Percentiles rank a stretch among this genome's conserved stretches.
phyloP scores from a whole-genome alignment of 1,140 invertebrate species.

The Diplogasteroides magnus region DNA sequence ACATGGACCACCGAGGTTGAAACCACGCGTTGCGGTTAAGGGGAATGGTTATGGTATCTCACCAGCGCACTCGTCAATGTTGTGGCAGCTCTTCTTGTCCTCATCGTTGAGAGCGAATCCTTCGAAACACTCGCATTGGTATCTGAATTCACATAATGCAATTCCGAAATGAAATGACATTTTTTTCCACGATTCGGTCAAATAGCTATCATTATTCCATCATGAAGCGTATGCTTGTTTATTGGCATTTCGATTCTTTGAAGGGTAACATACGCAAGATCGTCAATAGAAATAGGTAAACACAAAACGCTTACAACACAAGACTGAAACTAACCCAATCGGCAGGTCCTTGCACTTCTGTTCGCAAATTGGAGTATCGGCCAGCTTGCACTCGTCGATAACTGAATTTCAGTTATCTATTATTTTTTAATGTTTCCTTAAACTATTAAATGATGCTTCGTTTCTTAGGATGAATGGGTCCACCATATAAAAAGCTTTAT shows the following conservation, averaged over 20 bases:
- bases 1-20: too few relatives aligned
- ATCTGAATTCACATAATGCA: slow-evolving; percentile 54
- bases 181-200: too few relatives aligned
- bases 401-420: slow-evolving; percentile 57
- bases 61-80: slow-evolving; percentile 45
- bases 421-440: background rate
- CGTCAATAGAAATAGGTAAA: too few relatives aligned
- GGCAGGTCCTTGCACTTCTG: slow-evolving; percentile 88
- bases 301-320: too few relatives aligned
- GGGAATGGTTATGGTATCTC: slow-evolving; percentile 10
- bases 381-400: slow-evolving; percentile 84
- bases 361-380: slow-evolving; percentile 85
- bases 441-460: too few relatives aligned
- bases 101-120: slow-evolving; percentile 72
- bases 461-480: too few relatives aligned
- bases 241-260: too few relatives aligned
- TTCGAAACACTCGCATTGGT: slow-evolving; percentile 85
- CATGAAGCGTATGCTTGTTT: too few relatives aligned
- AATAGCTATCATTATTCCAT: too few relatives aligned
- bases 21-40: slow-evolving; percentile 8
- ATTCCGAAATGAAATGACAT: background rate
- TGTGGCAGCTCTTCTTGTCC: slow-evolving; percentile 57
- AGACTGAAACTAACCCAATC: slow-evolving; percentile 67
- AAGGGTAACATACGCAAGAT: too few relatives aligned
- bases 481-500: too few relatives aligned